Conservation (phyloP, 2,113 vertebrate genomes). For the Pseudonaja textilis region DNA sequence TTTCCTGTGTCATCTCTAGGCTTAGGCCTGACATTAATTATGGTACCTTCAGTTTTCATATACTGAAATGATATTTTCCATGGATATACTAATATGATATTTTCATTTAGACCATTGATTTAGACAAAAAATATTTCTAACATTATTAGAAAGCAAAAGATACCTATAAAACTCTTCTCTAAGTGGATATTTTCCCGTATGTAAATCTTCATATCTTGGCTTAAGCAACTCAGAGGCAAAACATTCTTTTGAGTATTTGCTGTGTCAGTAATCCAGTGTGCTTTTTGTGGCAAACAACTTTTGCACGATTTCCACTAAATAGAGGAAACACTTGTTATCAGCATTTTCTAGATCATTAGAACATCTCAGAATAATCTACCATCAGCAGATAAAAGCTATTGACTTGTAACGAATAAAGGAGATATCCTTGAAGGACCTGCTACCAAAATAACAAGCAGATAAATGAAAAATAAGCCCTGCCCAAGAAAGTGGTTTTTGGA, state of each 20-base stretch:
- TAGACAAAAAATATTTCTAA: not conserved
- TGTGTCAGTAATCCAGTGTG: constrained; percentile 26
- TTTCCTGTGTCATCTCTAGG: no score
- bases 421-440: no score
- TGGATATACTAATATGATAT: no score
- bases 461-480: no score
- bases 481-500: no score
- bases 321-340: constrained; percentile 9
- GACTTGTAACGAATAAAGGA: not conserved
- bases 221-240: constrained; percentile 32
- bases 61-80: no score
- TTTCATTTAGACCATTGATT: not conserved
- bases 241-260: constrained; percentile 54
- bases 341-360: constrained; percentile 41
- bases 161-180: not conserved
- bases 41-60: not conserved
- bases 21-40: no score
- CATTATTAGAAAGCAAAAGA: not conserved
- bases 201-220: constrained; percentile 55
- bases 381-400: constrained; percentile 28
- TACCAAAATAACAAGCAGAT: no score
- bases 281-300: constrained; percentile 60
- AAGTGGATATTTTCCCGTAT: not conserved
- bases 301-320: constrained; percentile 54
- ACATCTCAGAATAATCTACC: constrained; percentile 31